phyloP scores from a whole-genome alignment of 2,888 invertebrate genomes.

The Lochmaea capreae region DNA sequence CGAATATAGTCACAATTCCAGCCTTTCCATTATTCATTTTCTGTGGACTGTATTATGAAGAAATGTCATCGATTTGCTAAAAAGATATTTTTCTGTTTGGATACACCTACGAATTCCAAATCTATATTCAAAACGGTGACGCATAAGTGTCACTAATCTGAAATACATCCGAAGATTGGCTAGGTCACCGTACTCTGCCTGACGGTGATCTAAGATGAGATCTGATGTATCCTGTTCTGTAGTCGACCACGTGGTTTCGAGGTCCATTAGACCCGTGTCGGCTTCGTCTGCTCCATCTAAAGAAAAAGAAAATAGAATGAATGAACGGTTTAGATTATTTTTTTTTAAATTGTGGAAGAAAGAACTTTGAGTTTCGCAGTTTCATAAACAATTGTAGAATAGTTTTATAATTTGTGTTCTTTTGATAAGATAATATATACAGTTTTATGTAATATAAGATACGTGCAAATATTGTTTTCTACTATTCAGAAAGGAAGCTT shows the following conservation, averaged over 20 bases:
- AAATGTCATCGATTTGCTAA: background rate
- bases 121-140: conserved; percentile 26
- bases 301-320: conserved; percentile 44
- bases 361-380: conserved; percentile 1
- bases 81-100: background rate
- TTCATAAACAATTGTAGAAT: background rate
- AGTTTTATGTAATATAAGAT: background rate
- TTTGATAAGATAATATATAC: background rate
- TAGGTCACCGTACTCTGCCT: conserved; percentile 90
- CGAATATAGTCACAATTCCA: too few relatives aligned
- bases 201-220: conserved; percentile 93
- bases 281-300: conserved; percentile 87
- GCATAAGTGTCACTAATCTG: conserved; percentile 24
- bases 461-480: too few relatives aligned
- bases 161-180: conserved; percentile 30
- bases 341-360: background rate
- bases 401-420: background rate
- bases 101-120: background rate
- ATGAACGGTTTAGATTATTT: background rate
- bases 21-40: background rate
- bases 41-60: conserved; percentile 3
- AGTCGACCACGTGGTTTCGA: conserved; percentile 79
- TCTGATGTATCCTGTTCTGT: conserved; percentile 88
- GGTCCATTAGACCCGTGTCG: conserved; percentile 68
- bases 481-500: too few relatives aligned